Base-by-base conservation (phyloP, 1,140 invertebrate species). In the Drosophila melanica region DNA sequence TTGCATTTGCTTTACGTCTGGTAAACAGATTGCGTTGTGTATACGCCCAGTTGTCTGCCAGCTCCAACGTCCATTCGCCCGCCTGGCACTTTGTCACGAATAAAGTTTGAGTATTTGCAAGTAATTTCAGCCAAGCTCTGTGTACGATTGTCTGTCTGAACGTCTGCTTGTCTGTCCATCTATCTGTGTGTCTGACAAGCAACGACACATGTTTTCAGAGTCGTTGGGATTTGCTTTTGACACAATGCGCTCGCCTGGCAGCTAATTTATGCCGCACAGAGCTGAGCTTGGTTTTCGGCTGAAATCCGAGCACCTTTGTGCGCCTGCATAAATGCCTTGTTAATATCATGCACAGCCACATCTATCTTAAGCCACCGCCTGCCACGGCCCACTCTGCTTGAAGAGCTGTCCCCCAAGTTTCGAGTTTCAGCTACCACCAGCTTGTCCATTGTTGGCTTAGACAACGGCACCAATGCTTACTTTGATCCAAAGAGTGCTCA, bases 211-310 rank as follows among this genome's bases (percentile, higher is more conserved):
- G 74, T 76, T 73, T 72, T 51, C 35, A 65, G 39, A 51, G 60
- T 51, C 54, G 58, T 58, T 68, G 55, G 20, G 41, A 64, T 74
- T 72, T 79, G 77, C 63, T 54, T 66, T 62, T 79, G 76, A 75
- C 76, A 76, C 62, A 78, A 78, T 77, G 59, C 75, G 59, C 20
- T 37, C 42, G 64, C 35, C 59, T 55, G 59, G 60, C 75, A 51
- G 75, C 76, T 86, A 86, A 86, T 86, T 86, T 86, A 86, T 86
- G 79, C 75, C 72, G 53, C 57, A 67, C 64, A 81, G 64, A 60
- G 23, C 39, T 60, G 23, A 48, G 48, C 12, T 35, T 12, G 33
- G 35, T 53, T 62, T 68, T 80, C 27, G 54, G n/a, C 50, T 23
- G 41, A 57, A 27, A 33, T 35, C 51, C 39, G 35, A 50, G 45